Base-by-base conservation (phyloP, 2,113 vertebrate genomes). In the Oenanthe oenanthe region DNA sequence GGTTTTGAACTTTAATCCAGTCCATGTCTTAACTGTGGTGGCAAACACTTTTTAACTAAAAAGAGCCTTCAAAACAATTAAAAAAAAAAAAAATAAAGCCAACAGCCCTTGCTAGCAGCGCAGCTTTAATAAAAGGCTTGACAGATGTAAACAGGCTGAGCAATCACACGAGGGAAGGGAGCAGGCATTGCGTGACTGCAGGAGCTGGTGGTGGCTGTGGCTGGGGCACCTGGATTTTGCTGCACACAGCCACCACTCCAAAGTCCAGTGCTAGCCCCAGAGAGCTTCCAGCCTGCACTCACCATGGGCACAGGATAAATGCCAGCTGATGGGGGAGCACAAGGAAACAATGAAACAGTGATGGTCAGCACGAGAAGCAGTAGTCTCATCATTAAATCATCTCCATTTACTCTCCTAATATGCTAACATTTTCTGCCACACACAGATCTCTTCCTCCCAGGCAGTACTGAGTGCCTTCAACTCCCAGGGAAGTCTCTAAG, bases 1-100 rank as follows among this genome's bases (percentile, higher is more conserved):
- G 95, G 98, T 98, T 98, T 98, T 98, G 98, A 98, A 98, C 97
- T 98, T 98, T 98, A 98, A 98, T 98, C 97, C 97, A 98, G 97
- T 97, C 96, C 97, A 96, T 97, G 95, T 95, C 96, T 97, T 97
- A 97, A 98, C 97, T 95, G 95, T 94, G 97, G 98, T 97, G 98
- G 98, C 98, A 98, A 98, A 97, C 97, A 97, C 97, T 98, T 97
- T 97, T 97, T 97, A 98, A 97, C 95, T 97, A 95, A 97, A 98
- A 98, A 95, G 97, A 97, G 97, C 43, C 97, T 98, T 98, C 97
- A 98, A 98, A 98, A 96, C 94, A 95, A 95, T 96, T 88, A 12
- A 36, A 62, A 93, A 85, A 65, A 70, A 60, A 66, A 60, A 36
- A 62, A 4, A 14, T 36, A 83, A 62, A 4, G 2, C 34, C 31